Percentiles rank a stretch among this genome's conserved stretches.
Conservation (phyloP, 2,888 invertebrate genomes). For the Drosophila greeni region DNA sequence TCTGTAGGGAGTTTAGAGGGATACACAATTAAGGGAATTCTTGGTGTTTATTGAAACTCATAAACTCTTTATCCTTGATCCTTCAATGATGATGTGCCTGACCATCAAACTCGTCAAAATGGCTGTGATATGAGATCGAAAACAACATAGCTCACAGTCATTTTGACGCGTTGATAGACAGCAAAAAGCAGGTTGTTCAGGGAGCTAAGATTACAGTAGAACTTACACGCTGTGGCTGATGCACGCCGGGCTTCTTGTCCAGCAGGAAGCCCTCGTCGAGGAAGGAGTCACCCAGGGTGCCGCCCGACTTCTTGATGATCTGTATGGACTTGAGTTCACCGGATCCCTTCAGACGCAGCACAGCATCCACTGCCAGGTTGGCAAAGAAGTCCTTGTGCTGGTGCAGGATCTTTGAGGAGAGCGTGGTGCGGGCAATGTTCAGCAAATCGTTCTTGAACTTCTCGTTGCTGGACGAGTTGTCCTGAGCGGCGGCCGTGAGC, state of each 20-base stretch:
- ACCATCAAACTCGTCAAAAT: constrained; percentile 78
- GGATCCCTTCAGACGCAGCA: constrained; percentile 95
- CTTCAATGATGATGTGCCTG: constrained; percentile 19
- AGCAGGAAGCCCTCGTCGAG: constrained; percentile 96
- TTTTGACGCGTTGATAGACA: constrained; percentile 73
- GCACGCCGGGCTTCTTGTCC: constrained; percentile 97
- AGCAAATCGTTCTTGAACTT: constrained; percentile 92
- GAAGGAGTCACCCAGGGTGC: constrained; percentile 95
- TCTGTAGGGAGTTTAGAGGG: constrained; percentile 62
- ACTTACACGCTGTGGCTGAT: constrained; percentile 89
- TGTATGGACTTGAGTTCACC: constrained; percentile 97
- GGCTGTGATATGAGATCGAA: constrained; percentile 77
- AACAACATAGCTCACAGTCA: constrained; percentile 80
- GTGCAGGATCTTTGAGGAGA: constrained; percentile 98
- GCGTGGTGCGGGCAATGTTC: constrained; percentile 97
- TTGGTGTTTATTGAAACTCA: too few relatives aligned
- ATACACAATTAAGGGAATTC: too few relatives aligned
- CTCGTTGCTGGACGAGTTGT: constrained; percentile 88
- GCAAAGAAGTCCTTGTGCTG: constrained; percentile 98
- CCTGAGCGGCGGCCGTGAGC: constrained; percentile 87
- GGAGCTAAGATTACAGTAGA: too few relatives aligned
- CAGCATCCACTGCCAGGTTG: constrained; percentile 96
- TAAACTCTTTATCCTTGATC: background rate
- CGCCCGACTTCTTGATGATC: constrained; percentile 97
- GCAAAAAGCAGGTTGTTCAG: constrained; percentile 14